A percentile compares a stretch with the other conserved stretches of the same genome.
phyloP scores from a whole-genome alignment of 1,140 invertebrate species.

The Megathymus violae region DNA sequence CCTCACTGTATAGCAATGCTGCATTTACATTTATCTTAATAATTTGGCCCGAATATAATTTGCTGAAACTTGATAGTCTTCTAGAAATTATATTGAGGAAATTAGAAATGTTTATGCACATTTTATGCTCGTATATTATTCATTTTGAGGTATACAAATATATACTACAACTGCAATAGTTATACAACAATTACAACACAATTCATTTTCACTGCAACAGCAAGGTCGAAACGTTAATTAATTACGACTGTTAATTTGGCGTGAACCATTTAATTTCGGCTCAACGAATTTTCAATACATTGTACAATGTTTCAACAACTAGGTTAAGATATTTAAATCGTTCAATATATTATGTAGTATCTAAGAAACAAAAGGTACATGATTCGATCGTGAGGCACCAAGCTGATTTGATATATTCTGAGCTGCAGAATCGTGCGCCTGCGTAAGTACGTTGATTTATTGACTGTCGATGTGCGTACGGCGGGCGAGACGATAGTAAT shows the following conservation, averaged over 20 bases:
- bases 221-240: conserved; percentile 27
- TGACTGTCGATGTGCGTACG: conserved; percentile 58
- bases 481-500: conserved; percentile 24
- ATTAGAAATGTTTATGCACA: too few species aligned
- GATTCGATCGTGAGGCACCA: conserved; percentile 74
- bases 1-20: too few species aligned
- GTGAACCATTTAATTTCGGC: conserved; percentile 10
- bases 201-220: neutral
- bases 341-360: conserved; percentile 49
- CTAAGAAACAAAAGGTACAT: conserved; percentile 67
- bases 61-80: too few species aligned
- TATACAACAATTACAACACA: conserved; percentile 15
- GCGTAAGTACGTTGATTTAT: conserved; percentile 69
- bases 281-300: conserved; percentile 31
- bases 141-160: too few species aligned
- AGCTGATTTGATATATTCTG: conserved; percentile 76
- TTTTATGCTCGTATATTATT: too few species aligned
- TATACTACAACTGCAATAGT: too few species aligned
- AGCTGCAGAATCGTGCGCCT: conserved; percentile 69
- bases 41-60: too few species aligned
- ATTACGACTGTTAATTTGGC: conserved; percentile 7
- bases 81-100: too few species aligned
- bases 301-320: conserved; percentile 49
- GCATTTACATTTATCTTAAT: too few species aligned
- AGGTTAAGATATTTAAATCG: conserved; percentile 60